phyloP scores from a whole-genome alignment of 1,140 invertebrate species.

The Drosophila truncata region DNA sequence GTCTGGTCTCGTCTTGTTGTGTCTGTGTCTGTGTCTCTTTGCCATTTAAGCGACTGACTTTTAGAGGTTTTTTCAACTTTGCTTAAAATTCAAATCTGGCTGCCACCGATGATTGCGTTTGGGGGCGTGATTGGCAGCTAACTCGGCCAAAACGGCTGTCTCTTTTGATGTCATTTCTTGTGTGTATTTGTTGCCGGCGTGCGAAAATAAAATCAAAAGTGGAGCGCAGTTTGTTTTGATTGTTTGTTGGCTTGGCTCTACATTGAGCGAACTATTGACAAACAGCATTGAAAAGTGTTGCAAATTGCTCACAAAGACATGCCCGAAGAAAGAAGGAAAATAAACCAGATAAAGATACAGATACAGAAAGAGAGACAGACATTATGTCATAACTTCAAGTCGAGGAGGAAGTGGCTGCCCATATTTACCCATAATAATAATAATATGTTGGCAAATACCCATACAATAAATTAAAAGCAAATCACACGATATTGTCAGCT shows the following conservation, averaged over 20 bases:
- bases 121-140: slow-evolving; percentile 53
- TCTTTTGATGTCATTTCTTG: slow-evolving; percentile 61
- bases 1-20: slow-evolving; percentile 13
- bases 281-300: slow-evolving; percentile 69
- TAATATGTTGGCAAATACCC: slow-evolving; percentile 13
- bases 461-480: slow-evolving; percentile 34
- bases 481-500: slow-evolving; percentile 39
- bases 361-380: background rate
- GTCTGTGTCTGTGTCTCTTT: no score
- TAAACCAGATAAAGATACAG: slow-evolving; percentile 3
- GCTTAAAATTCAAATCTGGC: slow-evolving; percentile 50
- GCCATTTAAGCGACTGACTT: slow-evolving; percentile 19
- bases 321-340: slow-evolving; percentile 4
- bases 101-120: slow-evolving; percentile 52
- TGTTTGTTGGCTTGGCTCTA: slow-evolving; percentile 41
- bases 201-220: slow-evolving; percentile 69
- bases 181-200: slow-evolving; percentile 51
- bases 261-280: slow-evolving; percentile 57
- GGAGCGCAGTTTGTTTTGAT: slow-evolving; percentile 71
- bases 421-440: slow-evolving; percentile 59
- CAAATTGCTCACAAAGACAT: slow-evolving; percentile 48
- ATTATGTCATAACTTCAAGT: slow-evolving; percentile 51
- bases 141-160: slow-evolving; percentile 48
- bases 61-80: slow-evolving; percentile 15
- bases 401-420: slow-evolving; percentile 53